These are phyloP conservation scores for Cartodere bifasciata DNA, from an alignment of 2,888 invertebrate genomes.

Conservation along the genomic window DNA sequence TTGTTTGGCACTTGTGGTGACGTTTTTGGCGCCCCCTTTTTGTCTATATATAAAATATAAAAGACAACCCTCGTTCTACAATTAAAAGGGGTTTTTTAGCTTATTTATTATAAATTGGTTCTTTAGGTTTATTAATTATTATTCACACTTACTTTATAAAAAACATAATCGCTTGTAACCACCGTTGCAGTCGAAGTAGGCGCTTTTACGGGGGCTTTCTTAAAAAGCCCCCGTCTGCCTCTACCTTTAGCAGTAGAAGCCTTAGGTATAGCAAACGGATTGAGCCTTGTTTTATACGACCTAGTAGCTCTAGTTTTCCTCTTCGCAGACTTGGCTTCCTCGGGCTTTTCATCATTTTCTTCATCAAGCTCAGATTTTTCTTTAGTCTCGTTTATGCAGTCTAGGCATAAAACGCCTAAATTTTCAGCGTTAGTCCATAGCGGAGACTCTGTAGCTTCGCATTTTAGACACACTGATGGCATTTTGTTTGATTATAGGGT, in stretches of 20 bases:
- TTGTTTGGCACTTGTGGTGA: too few relatives aligned
- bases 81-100: too few relatives aligned
- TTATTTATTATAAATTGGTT: conserved; percentile 3
- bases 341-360: conserved; percentile 23
- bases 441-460: conserved; percentile 53
- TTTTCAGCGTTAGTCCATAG: conserved; percentile 65
- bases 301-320: conserved; percentile 47
- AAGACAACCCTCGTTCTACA: too few relatives aligned
- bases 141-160: conserved; percentile 47
- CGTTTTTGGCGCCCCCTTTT: too few relatives aligned
- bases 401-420: conserved; percentile 60
- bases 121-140: background rate
- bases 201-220: conserved; percentile 67
- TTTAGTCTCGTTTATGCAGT: conserved; percentile 50
- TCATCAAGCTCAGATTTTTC: conserved; percentile 28
- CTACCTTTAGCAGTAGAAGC: conserved; percentile 48
- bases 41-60: too few relatives aligned
- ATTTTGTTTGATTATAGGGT: too few relatives aligned
- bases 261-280: conserved; percentile 35
- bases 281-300: conserved; percentile 35
- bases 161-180: conserved; percentile 66
- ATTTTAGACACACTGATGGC: conserved; percentile 59
- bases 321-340: conserved; percentile 41
- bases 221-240: conserved; percentile 65
- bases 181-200: conserved; percentile 71